A percentile compares a stretch with the other conserved stretches of the same genome.
Conservation (phyloP, 2,888 invertebrate species). For the Muscina levida region DNA sequence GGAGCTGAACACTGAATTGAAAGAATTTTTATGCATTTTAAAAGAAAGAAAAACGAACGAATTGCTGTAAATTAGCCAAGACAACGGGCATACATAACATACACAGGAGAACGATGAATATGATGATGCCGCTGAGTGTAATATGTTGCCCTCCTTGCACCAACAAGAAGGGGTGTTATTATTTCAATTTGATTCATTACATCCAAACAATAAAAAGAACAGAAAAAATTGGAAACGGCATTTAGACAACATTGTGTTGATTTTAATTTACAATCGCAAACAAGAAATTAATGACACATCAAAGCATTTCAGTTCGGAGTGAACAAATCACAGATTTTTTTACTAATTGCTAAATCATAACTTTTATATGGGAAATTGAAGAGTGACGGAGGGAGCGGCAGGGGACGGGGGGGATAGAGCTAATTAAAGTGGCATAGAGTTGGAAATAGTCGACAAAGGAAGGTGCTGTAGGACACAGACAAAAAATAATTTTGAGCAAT, state of each 20-base stretch:
- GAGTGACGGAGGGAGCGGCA: too few relatives aligned
- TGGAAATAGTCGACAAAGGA: too few relatives aligned
- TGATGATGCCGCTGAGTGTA: background rate
- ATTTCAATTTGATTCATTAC: slow-evolving; percentile 62
- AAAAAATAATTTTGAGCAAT: too few relatives aligned
- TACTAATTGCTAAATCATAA: slow-evolving; percentile 65
- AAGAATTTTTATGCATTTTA: slow-evolving; percentile 36
- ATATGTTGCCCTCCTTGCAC: too few relatives aligned
- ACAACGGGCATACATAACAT: background rate
- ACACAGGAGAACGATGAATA: background rate
- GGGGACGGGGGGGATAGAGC: too few relatives aligned
- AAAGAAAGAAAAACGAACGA: slow-evolving; percentile 40
- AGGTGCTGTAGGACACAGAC: too few relatives aligned
- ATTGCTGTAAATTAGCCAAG: slow-evolving; percentile 51
- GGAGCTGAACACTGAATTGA: background rate
- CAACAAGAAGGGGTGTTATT: slow-evolving; percentile 62
- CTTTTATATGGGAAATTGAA: slow-evolving; percentile 45
- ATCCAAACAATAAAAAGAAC: slow-evolving; percentile 5
- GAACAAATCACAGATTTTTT: slow-evolving; percentile 54
- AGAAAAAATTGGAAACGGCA: slow-evolving; percentile 7
- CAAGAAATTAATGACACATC: slow-evolving; percentile 61
- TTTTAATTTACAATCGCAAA: slow-evolving; percentile 31
- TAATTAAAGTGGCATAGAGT: too few relatives aligned
- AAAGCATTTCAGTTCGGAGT: slow-evolving; percentile 53
- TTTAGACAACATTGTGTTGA: slow-evolving; percentile 33